phyloP scores from a whole-genome alignment of 2,113 vertebrate genomes.

The Enhydra lutris region DNA sequence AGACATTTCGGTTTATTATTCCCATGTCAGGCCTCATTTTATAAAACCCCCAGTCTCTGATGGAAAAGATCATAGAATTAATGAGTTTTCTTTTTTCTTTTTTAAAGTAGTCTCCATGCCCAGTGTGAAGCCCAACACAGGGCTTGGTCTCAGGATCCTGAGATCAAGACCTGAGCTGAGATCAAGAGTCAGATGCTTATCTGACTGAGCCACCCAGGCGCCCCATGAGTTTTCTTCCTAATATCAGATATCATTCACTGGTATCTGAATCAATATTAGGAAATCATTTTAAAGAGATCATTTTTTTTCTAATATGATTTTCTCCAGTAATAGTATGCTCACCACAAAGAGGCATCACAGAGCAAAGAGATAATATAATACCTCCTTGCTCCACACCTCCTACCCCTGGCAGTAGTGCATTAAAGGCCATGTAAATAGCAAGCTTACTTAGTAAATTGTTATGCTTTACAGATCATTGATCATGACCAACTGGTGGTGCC shows the following conservation, averaged over 20 bases:
- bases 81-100: neutral
- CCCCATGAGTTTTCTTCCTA: neutral
- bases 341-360: neutral
- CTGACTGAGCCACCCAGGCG: neutral
- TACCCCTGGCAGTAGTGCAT: neutral
- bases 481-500: neutral
- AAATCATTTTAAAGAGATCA: neutral
- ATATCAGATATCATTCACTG: neutral
- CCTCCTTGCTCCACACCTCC: neutral
- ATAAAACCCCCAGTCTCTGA: neutral
- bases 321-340: conserved; percentile 4
- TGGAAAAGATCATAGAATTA: neutral
- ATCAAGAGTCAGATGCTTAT: neutral
- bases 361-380: neutral
- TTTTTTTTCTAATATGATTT: neutral
- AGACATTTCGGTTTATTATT: neutral
- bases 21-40: neutral
- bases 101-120: neutral
- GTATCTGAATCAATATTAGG: neutral
- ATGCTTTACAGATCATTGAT: neutral
- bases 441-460: neutral
- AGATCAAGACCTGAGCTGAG: neutral
- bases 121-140: neutral
- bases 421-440: neutral
- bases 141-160: neutral